Conservation (phyloP, 2,888 invertebrate genomes). For the Catotricha subobsoleta region DNA sequence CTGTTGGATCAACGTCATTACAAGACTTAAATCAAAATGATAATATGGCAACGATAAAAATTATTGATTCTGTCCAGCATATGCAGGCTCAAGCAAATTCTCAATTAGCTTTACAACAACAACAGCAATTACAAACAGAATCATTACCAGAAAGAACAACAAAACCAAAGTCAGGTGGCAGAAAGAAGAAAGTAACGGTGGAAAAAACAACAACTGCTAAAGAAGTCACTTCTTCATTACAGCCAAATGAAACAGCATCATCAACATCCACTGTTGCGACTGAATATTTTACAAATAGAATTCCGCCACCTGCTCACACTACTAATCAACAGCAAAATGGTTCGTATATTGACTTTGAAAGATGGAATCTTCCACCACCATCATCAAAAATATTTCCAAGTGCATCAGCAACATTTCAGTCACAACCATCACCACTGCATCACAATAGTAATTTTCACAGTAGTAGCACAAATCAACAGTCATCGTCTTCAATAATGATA, state of each 20-base stretch:
- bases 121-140: background rate
- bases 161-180: background rate
- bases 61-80: background rate
- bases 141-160: background rate
- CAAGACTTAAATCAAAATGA: conserved; percentile 38
- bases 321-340: conserved; percentile 11
- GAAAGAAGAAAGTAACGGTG: background rate
- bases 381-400: background rate
- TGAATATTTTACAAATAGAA: background rate
- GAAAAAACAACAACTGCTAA: background rate
- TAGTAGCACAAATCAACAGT: background rate
- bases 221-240: background rate
- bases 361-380: conserved; percentile 7
- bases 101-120: conserved; percentile 46
- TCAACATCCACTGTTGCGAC: no score
- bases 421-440: conserved; percentile 28
- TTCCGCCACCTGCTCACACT: conserved; percentile 3
- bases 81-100: background rate
- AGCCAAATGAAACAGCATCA: no score
- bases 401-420: conserved; percentile 33
- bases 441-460: conserved; percentile 2
- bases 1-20: conserved; percentile 31
- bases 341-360: background rate
- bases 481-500: conserved; percentile 3
- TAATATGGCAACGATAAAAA: conserved; percentile 34